Evolutionary conservation across 2,797 vertebrate genomes (phyloP).

Genomic region (Coendou prehensilis): DNA sequence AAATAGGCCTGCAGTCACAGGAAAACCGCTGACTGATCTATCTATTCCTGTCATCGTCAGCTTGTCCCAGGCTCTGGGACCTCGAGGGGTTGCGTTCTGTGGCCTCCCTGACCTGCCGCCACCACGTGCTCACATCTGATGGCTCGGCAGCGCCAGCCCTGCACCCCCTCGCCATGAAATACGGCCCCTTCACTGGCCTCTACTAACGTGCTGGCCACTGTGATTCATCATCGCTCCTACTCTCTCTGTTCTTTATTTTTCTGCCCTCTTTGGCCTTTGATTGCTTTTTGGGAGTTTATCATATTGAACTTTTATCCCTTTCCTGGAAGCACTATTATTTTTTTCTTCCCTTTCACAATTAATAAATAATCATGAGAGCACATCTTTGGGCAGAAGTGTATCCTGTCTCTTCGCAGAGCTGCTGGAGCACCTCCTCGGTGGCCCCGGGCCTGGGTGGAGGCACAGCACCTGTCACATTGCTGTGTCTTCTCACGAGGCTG

Average conservation of each 20-base stretch:
- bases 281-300: slow-evolving; percentile 83
- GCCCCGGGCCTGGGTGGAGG: background rate
- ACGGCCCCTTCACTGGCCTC: background rate
- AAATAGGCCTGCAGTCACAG: background rate
- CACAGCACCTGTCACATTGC: background rate
- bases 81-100: background rate
- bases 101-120: background rate
- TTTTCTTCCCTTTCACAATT: slow-evolving; percentile 79
- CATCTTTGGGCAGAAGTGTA: slow-evolving; percentile 74
- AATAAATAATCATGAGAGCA: slow-evolving; percentile 80
- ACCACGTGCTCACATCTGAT: background rate
- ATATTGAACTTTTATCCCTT: slow-evolving; percentile 83
- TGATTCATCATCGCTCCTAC: slow-evolving; percentile 74
- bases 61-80: slow-evolving; percentile 19
- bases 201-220: background rate
- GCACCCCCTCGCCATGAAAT: background rate
- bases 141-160: background rate
- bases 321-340: slow-evolving; percentile 83
- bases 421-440: background rate
- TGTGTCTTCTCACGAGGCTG: background rate
- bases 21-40: background rate
- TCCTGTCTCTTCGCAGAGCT: slow-evolving; percentile 59
- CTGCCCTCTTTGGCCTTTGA: slow-evolving; percentile 81
- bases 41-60: background rate
- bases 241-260: slow-evolving; percentile 74